Percentiles rank a stretch among this genome's conserved stretches.
Evolutionary conservation across 2,888 invertebrate genomes (phyloP).

Genomic region (Dioctria linearis): DNA sequence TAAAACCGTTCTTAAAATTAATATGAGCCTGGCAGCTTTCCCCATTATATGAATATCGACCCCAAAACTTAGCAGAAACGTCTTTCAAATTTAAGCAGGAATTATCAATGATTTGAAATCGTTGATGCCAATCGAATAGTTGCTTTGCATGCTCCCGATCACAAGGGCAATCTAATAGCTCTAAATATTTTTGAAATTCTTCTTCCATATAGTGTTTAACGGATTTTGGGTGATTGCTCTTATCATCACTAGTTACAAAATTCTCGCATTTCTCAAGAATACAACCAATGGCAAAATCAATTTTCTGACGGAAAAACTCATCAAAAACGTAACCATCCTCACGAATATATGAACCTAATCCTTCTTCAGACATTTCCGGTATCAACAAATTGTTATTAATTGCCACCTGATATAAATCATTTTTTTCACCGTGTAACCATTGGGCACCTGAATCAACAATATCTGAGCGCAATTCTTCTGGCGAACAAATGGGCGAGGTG

Average conservation of each 20-base stretch:
- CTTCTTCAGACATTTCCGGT: slow-evolving; percentile 72
- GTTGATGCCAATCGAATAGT: slow-evolving; percentile 76
- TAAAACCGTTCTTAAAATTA: slow-evolving; percentile 75
- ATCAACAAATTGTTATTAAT: slow-evolving; percentile 63
- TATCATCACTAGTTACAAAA: slow-evolving; percentile 63
- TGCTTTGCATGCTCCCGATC: slow-evolving; percentile 70
- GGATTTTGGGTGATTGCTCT: slow-evolving; percentile 64
- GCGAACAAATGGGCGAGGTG: not conserved
- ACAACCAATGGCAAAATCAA: slow-evolving; percentile 72
- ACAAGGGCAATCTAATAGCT: slow-evolving; percentile 64
- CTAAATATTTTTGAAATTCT: slow-evolving; percentile 66
- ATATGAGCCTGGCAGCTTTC: slow-evolving; percentile 74
- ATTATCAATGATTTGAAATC: slow-evolving; percentile 77
- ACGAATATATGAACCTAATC: slow-evolving; percentile 73
- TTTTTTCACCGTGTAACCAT: slow-evolving; percentile 70
- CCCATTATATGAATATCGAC: slow-evolving; percentile 72
- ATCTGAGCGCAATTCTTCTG: not conserved
- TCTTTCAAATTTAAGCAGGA: slow-evolving; percentile 73
- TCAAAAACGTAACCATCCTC: slow-evolving; percentile 72
- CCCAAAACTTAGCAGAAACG: slow-evolving; percentile 76
- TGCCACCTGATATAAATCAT: slow-evolving; percentile 67
- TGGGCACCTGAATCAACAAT: slow-evolving; percentile 69
- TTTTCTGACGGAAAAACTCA: slow-evolving; percentile 70
- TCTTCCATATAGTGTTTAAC: slow-evolving; percentile 70
- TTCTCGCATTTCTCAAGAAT: slow-evolving; percentile 72